These are phyloP conservation scores for Jacana jacana DNA, from an alignment of 2,113 vertebrate species.

Conservation along the genomic window DNA sequence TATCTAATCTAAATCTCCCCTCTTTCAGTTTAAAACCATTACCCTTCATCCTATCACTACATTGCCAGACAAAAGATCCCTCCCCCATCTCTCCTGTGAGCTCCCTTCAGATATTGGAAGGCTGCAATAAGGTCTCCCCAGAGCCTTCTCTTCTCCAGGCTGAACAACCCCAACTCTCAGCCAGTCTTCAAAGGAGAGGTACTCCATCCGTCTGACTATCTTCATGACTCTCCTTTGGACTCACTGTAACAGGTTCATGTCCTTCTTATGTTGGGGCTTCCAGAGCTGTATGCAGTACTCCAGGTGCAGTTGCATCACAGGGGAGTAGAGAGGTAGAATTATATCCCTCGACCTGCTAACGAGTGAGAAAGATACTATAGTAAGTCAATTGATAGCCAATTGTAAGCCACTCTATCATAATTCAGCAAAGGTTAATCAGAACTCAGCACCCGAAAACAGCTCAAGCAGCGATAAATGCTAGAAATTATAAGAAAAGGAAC, in stretches of 20 bases:
- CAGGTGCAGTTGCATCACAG: too few relatives aligned
- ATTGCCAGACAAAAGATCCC: background rate
- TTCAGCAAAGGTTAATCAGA: background rate
- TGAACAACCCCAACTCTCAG: background rate
- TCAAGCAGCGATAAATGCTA: background rate
- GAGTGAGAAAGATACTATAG: background rate
- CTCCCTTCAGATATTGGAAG: background rate
- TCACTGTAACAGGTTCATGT: too few relatives aligned
- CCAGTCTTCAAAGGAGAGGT: background rate
- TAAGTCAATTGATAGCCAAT: background rate
- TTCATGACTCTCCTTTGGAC: too few relatives aligned
- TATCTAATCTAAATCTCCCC: background rate
- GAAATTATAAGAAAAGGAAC: background rate
- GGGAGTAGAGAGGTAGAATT: too few relatives aligned
- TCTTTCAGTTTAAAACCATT: background rate
- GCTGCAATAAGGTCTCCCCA: background rate
- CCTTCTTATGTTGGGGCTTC: too few relatives aligned
- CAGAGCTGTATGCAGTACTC: too few relatives aligned
- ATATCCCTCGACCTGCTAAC: background rate
- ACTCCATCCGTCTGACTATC: too few relatives aligned
- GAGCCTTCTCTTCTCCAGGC: background rate
- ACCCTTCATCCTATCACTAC: background rate
- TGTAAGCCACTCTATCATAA: too few relatives aligned
- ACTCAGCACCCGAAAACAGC: background rate
- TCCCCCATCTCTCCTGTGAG: background rate